Percentiles rank a stretch among this genome's conserved stretches.
phyloP scores from a whole-genome alignment of 2,113 vertebrate genomes.

The Brachionichthys hirsutus region DNA sequence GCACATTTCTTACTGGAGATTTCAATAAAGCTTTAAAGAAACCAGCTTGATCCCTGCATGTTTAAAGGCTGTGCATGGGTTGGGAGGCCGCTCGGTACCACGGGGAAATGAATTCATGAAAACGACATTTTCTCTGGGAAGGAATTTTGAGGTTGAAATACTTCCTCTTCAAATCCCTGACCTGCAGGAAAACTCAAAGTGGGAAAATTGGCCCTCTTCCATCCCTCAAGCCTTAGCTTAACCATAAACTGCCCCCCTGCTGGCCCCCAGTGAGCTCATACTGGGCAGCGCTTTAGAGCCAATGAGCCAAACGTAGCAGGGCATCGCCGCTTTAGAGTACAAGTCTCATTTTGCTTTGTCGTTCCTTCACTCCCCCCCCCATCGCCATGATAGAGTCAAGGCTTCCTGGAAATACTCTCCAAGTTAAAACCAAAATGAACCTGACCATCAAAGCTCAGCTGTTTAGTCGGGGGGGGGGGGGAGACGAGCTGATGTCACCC shows the following conservation, averaged over 20 bases:
- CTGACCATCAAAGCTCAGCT: no score
- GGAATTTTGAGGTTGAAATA: conserved; percentile 9
- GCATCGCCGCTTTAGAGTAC: background rate
- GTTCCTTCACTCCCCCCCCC: no score
- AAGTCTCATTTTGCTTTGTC: background rate
- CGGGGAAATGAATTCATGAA: conserved; percentile 16
- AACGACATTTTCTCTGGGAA: conserved; percentile 18
- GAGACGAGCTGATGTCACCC: conserved; percentile 18
- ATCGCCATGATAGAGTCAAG: no score
- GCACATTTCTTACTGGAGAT: conserved; percentile 34
- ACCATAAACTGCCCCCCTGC: conserved; percentile 31
- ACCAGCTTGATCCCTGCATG: conserved; percentile 1
- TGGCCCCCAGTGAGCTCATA: conserved; percentile 3
- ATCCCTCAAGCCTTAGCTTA: conserved; percentile 31
- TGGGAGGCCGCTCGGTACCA: background rate
- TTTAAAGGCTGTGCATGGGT: conserved; percentile 4
- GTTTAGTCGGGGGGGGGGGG: no score
- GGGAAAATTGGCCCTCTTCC: conserved; percentile 25
- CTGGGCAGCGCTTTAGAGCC: conserved; percentile 5
- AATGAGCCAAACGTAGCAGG: conserved; percentile 7
- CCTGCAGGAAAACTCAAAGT: conserved; percentile 23
- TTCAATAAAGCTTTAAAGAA: background rate
- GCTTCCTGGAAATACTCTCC: no score
- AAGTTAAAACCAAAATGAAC: no score
- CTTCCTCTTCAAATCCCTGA: conserved; percentile 36